Evolutionary conservation across 1,140 invertebrate genomes (phyloP).

Genomic region (Calycopis cecrops): DNA sequence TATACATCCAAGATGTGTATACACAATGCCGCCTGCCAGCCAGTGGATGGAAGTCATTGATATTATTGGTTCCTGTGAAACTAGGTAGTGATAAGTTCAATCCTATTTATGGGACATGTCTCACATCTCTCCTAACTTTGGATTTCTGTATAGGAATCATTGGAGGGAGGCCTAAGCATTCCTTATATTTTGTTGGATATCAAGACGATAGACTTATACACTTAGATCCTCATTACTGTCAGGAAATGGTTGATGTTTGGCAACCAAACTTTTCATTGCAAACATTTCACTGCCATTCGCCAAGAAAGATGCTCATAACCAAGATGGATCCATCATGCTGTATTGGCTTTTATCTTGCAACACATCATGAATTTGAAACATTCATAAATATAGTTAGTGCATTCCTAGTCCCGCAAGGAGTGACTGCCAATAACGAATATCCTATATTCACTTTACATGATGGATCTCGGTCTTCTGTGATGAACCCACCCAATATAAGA

Average conservation of each 20-base stretch:
- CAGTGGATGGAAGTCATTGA: conserved; percentile 83
- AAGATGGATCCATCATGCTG: conserved; percentile 96
- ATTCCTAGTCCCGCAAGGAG: conserved; percentile 75
- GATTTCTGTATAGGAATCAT: conserved; percentile 93
- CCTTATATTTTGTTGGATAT: conserved; percentile 93
- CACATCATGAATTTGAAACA: conserved; percentile 85
- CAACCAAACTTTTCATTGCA: conserved; percentile 82
- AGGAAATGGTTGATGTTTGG: conserved; percentile 90
- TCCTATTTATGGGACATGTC: conserved; percentile 86
- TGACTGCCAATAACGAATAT: conserved; percentile 81
- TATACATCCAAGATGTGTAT: conserved; percentile 83
- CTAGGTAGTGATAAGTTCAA: conserved; percentile 91
- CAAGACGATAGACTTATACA: conserved; percentile 95
- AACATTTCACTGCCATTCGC: conserved; percentile 90
- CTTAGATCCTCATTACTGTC: conserved; percentile 94
- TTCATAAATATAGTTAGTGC: conserved; percentile 83
- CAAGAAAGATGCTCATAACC: conserved; percentile 89
- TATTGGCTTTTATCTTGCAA: conserved; percentile 91
- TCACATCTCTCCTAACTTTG: conserved; percentile 86
- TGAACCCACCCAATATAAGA: conserved; percentile 72
- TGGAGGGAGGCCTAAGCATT: conserved; percentile 93
- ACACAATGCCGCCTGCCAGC: conserved; percentile 77
- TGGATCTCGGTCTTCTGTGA: conserved; percentile 79
- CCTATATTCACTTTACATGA: conserved; percentile 88
- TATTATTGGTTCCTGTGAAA: conserved; percentile 90